Evolutionary conservation across 2,888 invertebrate species (phyloP).

Genomic region (Octonoba sinensis): DNA sequence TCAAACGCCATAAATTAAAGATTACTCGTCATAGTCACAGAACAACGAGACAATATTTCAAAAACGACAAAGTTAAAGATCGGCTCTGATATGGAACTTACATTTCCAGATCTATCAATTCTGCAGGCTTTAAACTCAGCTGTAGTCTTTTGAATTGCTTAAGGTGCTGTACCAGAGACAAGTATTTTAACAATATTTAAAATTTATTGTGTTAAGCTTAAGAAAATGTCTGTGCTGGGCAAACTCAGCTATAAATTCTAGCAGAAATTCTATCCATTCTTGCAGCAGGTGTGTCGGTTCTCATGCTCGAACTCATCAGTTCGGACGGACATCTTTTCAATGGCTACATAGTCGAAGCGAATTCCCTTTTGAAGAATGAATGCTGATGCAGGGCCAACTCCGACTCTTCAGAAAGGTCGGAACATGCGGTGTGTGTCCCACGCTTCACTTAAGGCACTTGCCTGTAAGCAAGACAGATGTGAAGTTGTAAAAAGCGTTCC

Average conservation of each 20-base stretch:
- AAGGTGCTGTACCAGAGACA: too few relatives aligned
- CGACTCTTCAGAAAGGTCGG: constrained; percentile 13
- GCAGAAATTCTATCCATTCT: constrained; percentile 33
- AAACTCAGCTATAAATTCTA: constrained; percentile 7
- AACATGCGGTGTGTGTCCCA: constrained; percentile 46
- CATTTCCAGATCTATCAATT: too few relatives aligned
- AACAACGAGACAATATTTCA: too few relatives aligned
- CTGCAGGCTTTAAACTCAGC: too few relatives aligned
- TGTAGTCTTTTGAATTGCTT: too few relatives aligned
- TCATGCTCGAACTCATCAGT: constrained; percentile 48
- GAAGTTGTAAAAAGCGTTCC: constrained; percentile 50
- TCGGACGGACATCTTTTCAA: constrained; percentile 28
- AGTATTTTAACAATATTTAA: too few relatives aligned
- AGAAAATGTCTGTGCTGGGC: not conserved
- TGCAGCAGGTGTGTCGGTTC: constrained; percentile 35
- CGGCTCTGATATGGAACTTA: too few relatives aligned
- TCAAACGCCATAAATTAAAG: too few relatives aligned
- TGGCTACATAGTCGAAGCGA: constrained; percentile 17
- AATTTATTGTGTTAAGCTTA: too few relatives aligned
- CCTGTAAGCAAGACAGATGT: constrained; percentile 57
- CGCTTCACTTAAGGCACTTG: constrained; percentile 55
- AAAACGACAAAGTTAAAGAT: too few relatives aligned
- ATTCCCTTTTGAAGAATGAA: constrained; percentile 45
- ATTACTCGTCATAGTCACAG: too few relatives aligned
- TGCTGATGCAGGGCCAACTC: constrained; percentile 19